Conservation (phyloP, 2,797 vertebrate species). For the Sebastes baramenuke region DNA sequence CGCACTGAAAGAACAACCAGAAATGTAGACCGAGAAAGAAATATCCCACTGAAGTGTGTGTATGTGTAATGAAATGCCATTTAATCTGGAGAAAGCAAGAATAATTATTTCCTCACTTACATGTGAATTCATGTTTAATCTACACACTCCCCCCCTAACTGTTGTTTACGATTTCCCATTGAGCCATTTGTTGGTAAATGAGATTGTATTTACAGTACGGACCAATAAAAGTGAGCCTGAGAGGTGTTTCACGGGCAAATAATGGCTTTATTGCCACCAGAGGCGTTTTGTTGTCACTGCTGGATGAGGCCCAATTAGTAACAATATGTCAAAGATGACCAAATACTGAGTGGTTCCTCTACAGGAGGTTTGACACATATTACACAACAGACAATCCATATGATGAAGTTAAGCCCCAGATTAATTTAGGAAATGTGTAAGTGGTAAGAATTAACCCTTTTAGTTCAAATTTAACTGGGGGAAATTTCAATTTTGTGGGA, state of each 20-base stretch:
- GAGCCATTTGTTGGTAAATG: slow-evolving; percentile 62
- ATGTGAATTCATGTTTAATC: background rate
- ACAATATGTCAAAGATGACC: slow-evolving; percentile 55
- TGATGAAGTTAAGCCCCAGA: background rate
- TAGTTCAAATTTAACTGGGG: background rate
- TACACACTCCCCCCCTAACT: background rate
- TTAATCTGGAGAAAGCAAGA: background rate
- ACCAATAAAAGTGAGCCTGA: slow-evolving; percentile 56
- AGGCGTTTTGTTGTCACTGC: slow-evolving; percentile 66
- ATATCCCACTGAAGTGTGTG: background rate
- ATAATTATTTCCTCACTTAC: background rate
- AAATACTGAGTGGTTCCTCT: slow-evolving; percentile 32
- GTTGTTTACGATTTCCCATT: slow-evolving; percentile 36
- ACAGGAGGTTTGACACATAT: background rate
- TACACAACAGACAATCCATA: background rate
- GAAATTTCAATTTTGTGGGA: too few relatives aligned
- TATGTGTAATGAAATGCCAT: background rate
- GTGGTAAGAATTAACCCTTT: background rate
- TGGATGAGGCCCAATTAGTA: slow-evolving; percentile 66
- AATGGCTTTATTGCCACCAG: slow-evolving; percentile 75
- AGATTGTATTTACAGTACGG: slow-evolving; percentile 63
- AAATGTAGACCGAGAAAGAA: background rate
- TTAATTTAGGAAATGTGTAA: background rate
- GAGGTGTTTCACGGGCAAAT: slow-evolving; percentile 63
- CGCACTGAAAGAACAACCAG: background rate